Conservation (phyloP, 1,140 invertebrate species). For the Chymomyza costata region DNA sequence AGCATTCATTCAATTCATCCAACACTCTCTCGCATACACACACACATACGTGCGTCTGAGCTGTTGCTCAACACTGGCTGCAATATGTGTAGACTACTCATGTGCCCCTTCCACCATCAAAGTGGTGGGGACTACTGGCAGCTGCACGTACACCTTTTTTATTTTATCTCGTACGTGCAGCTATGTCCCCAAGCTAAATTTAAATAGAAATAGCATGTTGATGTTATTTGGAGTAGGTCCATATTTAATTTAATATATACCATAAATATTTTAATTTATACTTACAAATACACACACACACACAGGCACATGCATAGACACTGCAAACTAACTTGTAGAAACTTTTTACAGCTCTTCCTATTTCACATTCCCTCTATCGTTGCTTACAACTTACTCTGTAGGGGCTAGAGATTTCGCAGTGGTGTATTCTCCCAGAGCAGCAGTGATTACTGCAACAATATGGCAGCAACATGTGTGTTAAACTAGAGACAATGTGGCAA, state of each 20-base stretch:
- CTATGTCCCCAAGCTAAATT: conserved; percentile 57
- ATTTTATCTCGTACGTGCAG: conserved; percentile 63
- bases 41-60: conserved; percentile 4
- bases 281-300: too few species aligned
- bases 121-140: conserved; percentile 6
- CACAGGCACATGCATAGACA: too few species aligned
- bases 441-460: too few species aligned
- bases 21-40: conserved; percentile 28
- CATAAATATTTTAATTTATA: conserved; percentile 63
- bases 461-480: too few species aligned
- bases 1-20: conserved; percentile 42
- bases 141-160: conserved; percentile 30
- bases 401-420: too few species aligned
- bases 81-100: conserved; percentile 49
- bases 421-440: too few species aligned
- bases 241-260: conserved; percentile 69
- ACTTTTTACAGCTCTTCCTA: too few species aligned
- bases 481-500: too few species aligned
- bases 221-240: conserved; percentile 66
- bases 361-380: too few species aligned
- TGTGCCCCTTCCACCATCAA: conserved; percentile 18
- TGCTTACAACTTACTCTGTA: too few species aligned
- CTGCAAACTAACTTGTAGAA: too few species aligned
- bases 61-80: conserved; percentile 57
- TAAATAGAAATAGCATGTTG: conserved; percentile 70